Base-by-base conservation (phyloP, 1,140 invertebrate genomes). In the Zaprionus capensis region DNA sequence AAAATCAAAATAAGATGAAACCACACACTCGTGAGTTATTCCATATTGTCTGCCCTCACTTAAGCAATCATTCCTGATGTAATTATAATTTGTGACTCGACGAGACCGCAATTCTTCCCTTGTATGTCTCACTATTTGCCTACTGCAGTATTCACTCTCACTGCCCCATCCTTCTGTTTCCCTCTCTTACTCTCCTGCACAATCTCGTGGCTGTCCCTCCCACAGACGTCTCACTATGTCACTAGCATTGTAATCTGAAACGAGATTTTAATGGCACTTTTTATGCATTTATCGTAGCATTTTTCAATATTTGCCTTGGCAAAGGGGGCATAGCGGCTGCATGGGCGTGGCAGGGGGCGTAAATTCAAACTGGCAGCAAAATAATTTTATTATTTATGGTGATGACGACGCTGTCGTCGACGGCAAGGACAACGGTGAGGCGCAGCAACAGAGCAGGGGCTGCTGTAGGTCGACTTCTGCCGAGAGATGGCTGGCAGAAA, bases 331-430 rank as follows among this genome's bases (percentile, higher is more conserved):
- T 5, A 9, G 2, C 7, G 41, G 36, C 14, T 38, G 41, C n/a
- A 2, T 17, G 72, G 55, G 72, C 59, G 66, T 58, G 44, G 20
- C 61, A 74, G 71, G 81, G 78, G 85, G 78, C 81, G 81, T 72
- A 85, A 85, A 90, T 85, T 90, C 76, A 85, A 90, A 91, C 85
- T 90, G 85, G 69, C 85, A 90, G 85, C 76, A 73, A 75, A 85
- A 85, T 90, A 90, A 90, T 90, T 90, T 74, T 76, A 80, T 90
- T 90, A 90, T 90, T 90, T 90, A 90, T 90, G 85, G 65, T 90
- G 86, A 90, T 90, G 85, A 85, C 61, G 68, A 51, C 46, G 46
- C 22, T 51, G 46, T 51, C 46, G 46, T 46, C 62, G 62, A 44
- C 56, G 57, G 63, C 63, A 78, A 71, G 63, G 49, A 58, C 36